Evolutionary conservation across 2,888 invertebrate genomes (phyloP), one percentile per base, ranked within the genome.

Genomic region (Mechanitis mazaeus): DNA sequence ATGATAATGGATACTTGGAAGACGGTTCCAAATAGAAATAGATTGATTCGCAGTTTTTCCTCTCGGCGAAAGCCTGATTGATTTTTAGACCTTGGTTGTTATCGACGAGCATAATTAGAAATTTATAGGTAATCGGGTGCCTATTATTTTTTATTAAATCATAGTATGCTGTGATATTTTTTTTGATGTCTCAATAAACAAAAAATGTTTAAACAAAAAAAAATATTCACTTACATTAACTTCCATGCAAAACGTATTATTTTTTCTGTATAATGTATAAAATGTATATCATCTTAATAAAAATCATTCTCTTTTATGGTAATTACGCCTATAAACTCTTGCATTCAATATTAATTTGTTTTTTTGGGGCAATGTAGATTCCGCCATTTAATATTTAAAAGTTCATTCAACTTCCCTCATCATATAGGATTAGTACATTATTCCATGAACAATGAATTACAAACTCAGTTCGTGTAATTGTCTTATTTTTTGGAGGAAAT

Each of bases 1-100:
- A 84, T 85, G 84, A 76, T 85, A 85, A 85, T 84, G 77, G 85
- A 73, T 74, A 79, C 82, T 84, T 80, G 69, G 73, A 78, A 75
- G 82, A 76, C 84, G 84, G 79, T 75, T 74, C 74, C 72, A 78
- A 82, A 83, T 84, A 83, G 80, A 83, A 80, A 85, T 85, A 84
- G 85, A 85, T 84, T 85, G 85, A 85, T 85, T 84, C 80, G 75
- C 82, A 81, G 80, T 83, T 84, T 83, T 83, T 80, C 73, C 74
- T 69, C 64, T 62, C 66, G 64, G 56, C 65, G 74, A 71, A 70
- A 71, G 59, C 20, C 75, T 80, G 82, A 83, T 81, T 81, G 81
- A 83, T 80, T 82, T 75, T 80, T 61, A 61, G 64, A 60, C 58
- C 64, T 55, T 64, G 54, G 64, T 64, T 59, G 56, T 60, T 64